Evolutionary conservation across 1,140 invertebrate genomes (phyloP).

Genomic region (Drosophila kurseongensis): DNA sequence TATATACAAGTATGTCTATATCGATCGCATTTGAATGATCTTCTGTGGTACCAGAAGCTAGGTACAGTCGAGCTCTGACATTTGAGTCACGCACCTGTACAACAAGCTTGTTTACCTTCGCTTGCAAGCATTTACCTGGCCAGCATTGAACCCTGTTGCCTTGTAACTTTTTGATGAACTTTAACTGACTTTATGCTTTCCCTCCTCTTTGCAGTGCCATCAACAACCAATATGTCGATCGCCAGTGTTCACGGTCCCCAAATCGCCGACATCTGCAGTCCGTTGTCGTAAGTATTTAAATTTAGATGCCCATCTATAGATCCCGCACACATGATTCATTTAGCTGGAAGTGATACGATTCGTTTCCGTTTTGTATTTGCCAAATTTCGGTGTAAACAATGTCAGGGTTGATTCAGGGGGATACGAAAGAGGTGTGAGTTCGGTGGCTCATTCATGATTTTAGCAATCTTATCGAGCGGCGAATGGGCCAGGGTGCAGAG

Average conservation of each 20-base stretch:
- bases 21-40: conserved; percentile 44
- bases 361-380: conserved; percentile 44
- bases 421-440: neutral
- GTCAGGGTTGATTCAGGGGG: conserved; percentile 47
- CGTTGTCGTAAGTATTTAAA: conserved; percentile 77
- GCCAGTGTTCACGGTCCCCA: conserved; percentile 83
- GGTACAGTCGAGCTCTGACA: conserved; percentile 55
- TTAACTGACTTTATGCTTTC: conserved; percentile 28
- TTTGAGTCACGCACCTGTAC: conserved; percentile 65
- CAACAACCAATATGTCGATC: conserved; percentile 81
- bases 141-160: conserved; percentile 40
- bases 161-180: conserved; percentile 49
- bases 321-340: conserved; percentile 55
- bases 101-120: conserved; percentile 73
- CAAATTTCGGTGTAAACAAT: conserved; percentile 69
- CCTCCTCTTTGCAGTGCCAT: conserved; percentile 66
- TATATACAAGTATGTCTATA: conserved; percentile 14
- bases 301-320: conserved; percentile 31
- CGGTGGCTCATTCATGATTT: conserved; percentile 67
- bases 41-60: conserved; percentile 3
- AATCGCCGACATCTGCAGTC: conserved; percentile 82
- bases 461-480: conserved; percentile 63
- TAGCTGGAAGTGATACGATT: conserved; percentile 52
- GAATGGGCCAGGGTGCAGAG: conserved; percentile 53
- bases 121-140: conserved; percentile 52